Percentiles rank a stretch among this genome's conserved stretches.
Conservation (phyloP, 2,888 invertebrate species). For the Calephelis perditalis region DNA sequence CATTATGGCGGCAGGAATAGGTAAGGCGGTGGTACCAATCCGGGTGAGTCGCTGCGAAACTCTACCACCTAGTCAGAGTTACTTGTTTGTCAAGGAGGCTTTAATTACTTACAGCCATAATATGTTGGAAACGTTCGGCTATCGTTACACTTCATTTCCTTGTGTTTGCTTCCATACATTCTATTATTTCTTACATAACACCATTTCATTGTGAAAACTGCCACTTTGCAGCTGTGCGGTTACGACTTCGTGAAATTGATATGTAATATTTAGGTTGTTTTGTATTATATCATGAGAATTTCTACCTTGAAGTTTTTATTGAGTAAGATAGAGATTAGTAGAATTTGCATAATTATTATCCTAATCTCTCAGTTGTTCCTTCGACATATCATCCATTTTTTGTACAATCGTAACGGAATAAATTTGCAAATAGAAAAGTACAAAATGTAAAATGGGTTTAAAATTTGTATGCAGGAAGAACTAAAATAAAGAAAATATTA, state of each 20-base stretch:
- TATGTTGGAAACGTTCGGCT: not conserved
- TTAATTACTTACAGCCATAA: slow-evolving; percentile 1
- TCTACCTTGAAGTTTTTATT: not conserved
- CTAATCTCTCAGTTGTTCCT: too few relatives aligned
- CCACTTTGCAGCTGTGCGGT: slow-evolving; percentile 7
- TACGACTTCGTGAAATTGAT: not conserved
- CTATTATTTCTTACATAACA: slow-evolving; percentile 32
- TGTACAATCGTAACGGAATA: too few relatives aligned
- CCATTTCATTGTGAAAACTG: slow-evolving; percentile 33
- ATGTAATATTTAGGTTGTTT: slow-evolving; percentile 2
- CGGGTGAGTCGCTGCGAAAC: too few relatives aligned
- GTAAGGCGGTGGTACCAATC: too few relatives aligned
- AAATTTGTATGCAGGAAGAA: too few relatives aligned
- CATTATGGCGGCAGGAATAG: too few relatives aligned
- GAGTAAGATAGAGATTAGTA: too few relatives aligned
- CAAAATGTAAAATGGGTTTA: too few relatives aligned
- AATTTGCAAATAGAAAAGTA: too few relatives aligned
- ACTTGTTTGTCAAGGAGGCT: not conserved
- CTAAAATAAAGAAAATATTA: too few relatives aligned
- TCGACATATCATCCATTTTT: too few relatives aligned
- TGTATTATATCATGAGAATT: not conserved
- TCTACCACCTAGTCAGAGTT: not conserved
- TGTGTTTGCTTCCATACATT: slow-evolving; percentile 40
- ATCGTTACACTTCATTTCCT: not conserved
- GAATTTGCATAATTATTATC: too few relatives aligned